Base-by-base conservation (phyloP, 2,888 invertebrate genomes). In the Sepioteuthis lessoniana region DNA sequence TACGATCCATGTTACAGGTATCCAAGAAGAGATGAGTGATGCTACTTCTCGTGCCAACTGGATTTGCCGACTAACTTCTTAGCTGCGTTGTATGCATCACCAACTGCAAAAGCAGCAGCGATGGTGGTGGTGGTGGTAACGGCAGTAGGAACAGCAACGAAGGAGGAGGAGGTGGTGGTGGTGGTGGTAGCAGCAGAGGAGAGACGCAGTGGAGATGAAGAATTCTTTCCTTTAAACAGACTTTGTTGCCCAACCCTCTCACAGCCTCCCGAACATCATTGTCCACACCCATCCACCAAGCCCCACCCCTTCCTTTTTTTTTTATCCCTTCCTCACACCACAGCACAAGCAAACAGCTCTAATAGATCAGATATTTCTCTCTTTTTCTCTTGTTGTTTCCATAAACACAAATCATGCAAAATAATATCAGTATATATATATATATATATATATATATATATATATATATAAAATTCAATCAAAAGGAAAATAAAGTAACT, bases 31-130 rank as follows among this genome's bases (percentile, higher is more conserved):
- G 76, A 76, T 76, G 76, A n/a, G n/a, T 35, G 76, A 35, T 16
- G 76, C 76, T 76, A 76, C 76, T 76, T 76, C 76, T 35, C 16
- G 76, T 76, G 76, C 76, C 76, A 76, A 76, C 76, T 76, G 76
- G 76, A 76, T 76, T 76, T 76, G n/a, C 76, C 76, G n/a, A 76
- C 76, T 76, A 76, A 76, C 76, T 76, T 76, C 76, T 76, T n/a
- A 76, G 76, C 76, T 76, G 76, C 10, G 76, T 76, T 76, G 76
- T n/a, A 76, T 76, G 76, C 76, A 76, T 76, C 76, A 76, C 76
- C 76, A 76, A 76, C 76, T 76, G 76, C 76, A 35, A 76, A 76
- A 76, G 76, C 76, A 76, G 76, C 76, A 76, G 76, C 76, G 76
- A n/a, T 76, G 76, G 55, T 55, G 21, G 55, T 28, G 21, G 28